Percentiles rank a stretch among this genome's conserved stretches.
These are phyloP conservation scores for Operophtera brumata DNA, from an alignment of 2,888 invertebrate species.

Conservation along the genomic window DNA sequence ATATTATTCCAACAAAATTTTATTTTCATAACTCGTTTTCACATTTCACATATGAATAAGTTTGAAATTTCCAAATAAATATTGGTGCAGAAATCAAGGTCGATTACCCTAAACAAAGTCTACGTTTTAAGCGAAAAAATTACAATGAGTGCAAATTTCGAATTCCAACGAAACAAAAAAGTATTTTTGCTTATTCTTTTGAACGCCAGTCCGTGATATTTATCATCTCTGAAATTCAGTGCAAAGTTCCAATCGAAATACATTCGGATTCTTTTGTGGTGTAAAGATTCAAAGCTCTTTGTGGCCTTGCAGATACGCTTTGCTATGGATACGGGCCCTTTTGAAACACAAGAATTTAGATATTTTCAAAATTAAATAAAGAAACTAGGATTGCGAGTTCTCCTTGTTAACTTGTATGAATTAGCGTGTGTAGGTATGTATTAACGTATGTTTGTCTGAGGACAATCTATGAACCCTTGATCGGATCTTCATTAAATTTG, in stretches of 20 bases:
- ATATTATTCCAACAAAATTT: no score
- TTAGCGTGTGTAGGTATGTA: no score
- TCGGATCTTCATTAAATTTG: no score
- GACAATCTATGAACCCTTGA: no score
- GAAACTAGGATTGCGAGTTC: no score
- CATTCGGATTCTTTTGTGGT: conserved; percentile 26
- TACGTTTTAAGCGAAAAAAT: conserved; percentile 2
- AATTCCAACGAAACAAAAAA: conserved; percentile 9
- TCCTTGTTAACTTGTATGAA: no score
- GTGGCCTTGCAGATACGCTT: conserved; percentile 7
- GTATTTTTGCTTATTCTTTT: conserved; percentile 10
- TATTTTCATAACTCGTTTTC: no score
- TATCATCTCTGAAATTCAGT: conserved; percentile 16
- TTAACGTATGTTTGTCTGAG: no score
- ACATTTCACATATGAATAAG: no score
- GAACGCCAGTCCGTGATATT: conserved; percentile 13
- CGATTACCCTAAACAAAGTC: not conserved
- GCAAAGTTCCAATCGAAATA: conserved; percentile 26
- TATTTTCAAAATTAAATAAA: no score
- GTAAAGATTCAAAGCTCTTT: conserved; percentile 22
- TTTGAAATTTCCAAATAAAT: no score
- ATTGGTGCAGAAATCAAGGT: no score
- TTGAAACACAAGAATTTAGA: not conserved
- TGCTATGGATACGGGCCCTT: conserved; percentile 19
- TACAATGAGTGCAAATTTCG: conserved; percentile 7